phyloP scores from a whole-genome alignment of 2,113 vertebrate genomes.

The Phoenicopterus ruber region DNA sequence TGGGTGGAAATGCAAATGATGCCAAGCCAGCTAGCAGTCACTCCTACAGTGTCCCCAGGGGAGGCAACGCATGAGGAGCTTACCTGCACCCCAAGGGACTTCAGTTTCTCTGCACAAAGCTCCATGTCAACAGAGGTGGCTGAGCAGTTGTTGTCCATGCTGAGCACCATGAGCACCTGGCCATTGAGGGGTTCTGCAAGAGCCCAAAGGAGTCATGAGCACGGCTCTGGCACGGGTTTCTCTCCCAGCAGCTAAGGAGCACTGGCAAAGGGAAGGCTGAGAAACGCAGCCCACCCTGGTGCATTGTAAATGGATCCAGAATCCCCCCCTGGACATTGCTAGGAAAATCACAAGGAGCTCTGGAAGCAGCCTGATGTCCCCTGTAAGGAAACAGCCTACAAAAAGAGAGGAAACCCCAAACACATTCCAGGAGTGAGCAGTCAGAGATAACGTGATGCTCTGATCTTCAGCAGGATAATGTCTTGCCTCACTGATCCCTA shows the following conservation, averaged over 20 bases:
- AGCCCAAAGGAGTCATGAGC: neutral
- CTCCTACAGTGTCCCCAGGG: neutral
- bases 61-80: neutral
- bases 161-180: conserved; percentile 71
- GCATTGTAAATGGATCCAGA: neutral
- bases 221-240: neutral
- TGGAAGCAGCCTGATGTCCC: neutral
- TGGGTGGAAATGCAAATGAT: neutral
- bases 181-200: conserved; percentile 68
- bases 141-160: conserved; percentile 50
- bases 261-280: neutral
- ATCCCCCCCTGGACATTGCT: neutral
- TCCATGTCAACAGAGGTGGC: conserved; percentile 61
- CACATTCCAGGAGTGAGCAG: neutral
- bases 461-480: neutral
- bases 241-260: neutral
- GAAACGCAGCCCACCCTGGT: neutral
- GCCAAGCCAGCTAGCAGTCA: neutral
- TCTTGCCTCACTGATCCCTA: neutral
- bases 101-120: conserved; percentile 59
- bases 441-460: neutral
- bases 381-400: neutral
- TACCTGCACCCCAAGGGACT: conserved; percentile 74
- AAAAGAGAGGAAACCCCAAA: neutral
- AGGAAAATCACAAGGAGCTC: neutral